phyloP scores from a whole-genome alignment of 2,113 vertebrate genomes.

The Callospermophilus lateralis region DNA sequence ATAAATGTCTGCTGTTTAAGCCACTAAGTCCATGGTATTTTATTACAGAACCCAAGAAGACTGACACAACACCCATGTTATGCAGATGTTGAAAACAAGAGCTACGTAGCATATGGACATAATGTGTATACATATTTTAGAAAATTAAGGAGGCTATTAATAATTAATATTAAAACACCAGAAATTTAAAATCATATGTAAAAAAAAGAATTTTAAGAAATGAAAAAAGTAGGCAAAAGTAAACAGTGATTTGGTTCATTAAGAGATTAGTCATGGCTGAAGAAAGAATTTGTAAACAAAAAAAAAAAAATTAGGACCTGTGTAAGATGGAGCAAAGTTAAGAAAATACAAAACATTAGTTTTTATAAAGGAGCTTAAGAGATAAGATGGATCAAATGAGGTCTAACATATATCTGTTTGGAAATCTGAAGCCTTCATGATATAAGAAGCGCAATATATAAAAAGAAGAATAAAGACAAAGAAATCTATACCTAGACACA shows the following conservation, averaged over 20 bases:
- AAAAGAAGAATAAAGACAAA: not conserved
- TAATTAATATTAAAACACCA: not conserved
- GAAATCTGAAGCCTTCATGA: not conserved
- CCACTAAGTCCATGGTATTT: not conserved
- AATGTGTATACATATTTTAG: not conserved
- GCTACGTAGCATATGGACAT: not conserved
- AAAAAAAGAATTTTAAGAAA: not conserved
- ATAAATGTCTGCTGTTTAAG: not conserved
- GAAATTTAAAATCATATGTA: not conserved
- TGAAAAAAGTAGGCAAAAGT: not conserved
- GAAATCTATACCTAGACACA: not conserved
- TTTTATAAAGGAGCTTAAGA: not conserved
- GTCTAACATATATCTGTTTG: not conserved
- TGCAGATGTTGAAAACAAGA: not conserved
- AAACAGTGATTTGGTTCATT: not conserved
- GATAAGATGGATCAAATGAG: not conserved
- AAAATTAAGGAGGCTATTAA: not conserved
- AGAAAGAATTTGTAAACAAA: not conserved
- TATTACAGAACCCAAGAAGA: not conserved
- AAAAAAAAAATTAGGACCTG: not conserved
- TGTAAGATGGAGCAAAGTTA: not conserved
- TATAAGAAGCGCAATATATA: not conserved
- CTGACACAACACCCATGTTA: not conserved
- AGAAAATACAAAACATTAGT: not conserved
- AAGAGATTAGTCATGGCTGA: not conserved